Conservation (phyloP, 2,888 invertebrate species). For the Dryococelus australis region DNA sequence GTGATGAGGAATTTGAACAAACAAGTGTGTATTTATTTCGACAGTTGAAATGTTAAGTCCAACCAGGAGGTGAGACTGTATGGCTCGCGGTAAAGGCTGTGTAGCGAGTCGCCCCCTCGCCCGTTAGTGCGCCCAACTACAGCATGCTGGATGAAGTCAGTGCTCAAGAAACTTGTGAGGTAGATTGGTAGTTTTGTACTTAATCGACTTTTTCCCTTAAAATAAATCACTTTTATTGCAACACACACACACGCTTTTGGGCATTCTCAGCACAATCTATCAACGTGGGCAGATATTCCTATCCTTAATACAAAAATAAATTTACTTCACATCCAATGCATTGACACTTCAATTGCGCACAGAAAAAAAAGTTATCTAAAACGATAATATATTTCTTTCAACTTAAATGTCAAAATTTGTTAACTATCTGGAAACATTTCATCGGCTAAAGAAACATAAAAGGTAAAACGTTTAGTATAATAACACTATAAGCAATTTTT, state of each 20-base stretch:
- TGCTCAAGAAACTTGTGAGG: background rate
- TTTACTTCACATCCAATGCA: too few relatives aligned
- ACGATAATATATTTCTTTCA: too few relatives aligned
- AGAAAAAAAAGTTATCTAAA: too few relatives aligned
- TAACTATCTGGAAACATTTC: too few relatives aligned
- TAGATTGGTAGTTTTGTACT: conserved; percentile 16
- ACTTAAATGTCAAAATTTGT: too few relatives aligned
- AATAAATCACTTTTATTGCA: background rate
- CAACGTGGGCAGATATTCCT: too few relatives aligned
- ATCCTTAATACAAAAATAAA: too few relatives aligned
- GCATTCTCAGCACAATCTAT: background rate
- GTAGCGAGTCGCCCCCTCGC: background rate
- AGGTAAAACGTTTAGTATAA: too few relatives aligned
- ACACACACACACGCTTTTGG: conserved; percentile 8
- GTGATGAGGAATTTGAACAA: background rate
- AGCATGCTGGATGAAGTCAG: conserved; percentile 10
- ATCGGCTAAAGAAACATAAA: too few relatives aligned
- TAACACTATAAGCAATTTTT: too few relatives aligned
- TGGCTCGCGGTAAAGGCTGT: background rate
- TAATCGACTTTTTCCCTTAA: background rate
- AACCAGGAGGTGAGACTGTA: background rate
- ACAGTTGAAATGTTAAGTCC: background rate
- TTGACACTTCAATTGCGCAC: too few relatives aligned
- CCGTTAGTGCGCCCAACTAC: background rate
- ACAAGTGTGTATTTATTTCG: background rate